phyloP scores from a whole-genome alignment of 2,797 vertebrate genomes.

The Platyrinchus mystaceus region DNA sequence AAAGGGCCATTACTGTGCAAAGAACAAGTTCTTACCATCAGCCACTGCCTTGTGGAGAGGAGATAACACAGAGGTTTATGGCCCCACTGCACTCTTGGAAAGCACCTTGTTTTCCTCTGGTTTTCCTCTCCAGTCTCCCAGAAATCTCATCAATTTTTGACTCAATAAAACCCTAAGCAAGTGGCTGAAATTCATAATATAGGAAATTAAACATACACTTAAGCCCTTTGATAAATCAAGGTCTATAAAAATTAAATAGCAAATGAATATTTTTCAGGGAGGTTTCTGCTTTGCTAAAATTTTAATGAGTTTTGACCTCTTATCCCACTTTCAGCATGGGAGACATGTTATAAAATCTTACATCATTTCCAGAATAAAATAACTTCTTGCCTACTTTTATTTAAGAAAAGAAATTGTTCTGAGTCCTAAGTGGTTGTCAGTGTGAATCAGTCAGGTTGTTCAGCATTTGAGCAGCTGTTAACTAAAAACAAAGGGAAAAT shows the following conservation, averaged over 20 bases:
- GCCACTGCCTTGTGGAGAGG: neutral
- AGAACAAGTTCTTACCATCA: neutral
- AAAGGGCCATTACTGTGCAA: neutral
- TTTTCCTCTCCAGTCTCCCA: neutral
- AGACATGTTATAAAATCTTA: neutral
- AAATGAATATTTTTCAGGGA: neutral
- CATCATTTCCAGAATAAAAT: neutral
- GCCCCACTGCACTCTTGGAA: neutral
- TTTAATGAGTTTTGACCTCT: constrained; percentile 17
- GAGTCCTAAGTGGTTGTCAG: neutral
- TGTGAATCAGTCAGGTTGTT: neutral
- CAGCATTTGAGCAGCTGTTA: neutral
- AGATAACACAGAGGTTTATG: neutral
- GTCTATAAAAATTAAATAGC: neutral
- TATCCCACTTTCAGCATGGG: neutral
- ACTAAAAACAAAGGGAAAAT: neutral
- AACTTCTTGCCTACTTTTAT: neutral
- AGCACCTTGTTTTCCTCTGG: neutral
- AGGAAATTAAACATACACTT: neutral
- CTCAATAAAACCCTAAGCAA: neutral
- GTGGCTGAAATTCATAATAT: neutral
- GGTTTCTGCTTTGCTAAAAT: neutral
- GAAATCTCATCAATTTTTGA: neutral
- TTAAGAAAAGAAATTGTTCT: neutral
- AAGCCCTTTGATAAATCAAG: neutral